Conservation (phyloP, 2,797 vertebrate genomes). For the Chelon auratus region DNA sequence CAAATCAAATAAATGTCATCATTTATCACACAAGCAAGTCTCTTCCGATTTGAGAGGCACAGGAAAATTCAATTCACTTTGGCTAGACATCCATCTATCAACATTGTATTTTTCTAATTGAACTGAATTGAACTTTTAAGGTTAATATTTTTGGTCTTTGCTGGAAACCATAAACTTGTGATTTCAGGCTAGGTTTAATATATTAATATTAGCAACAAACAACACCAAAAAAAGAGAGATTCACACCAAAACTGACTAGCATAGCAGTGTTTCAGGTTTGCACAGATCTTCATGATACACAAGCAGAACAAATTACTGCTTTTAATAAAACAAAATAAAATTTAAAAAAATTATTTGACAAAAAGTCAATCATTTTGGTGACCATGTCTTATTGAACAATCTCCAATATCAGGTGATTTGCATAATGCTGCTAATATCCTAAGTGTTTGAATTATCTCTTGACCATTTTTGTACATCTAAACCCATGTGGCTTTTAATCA, state of each 20-base stretch:
- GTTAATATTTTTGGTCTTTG: conserved; percentile 54
- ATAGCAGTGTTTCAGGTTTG: background rate
- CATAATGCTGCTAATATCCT: no score
- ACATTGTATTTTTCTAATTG: conserved; percentile 60
- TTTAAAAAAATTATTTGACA: no score
- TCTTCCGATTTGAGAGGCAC: conserved; percentile 71
- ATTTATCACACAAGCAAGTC: conserved; percentile 76
- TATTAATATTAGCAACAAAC: conserved; percentile 3
- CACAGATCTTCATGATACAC: no score
- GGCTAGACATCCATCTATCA: conserved; percentile 76
- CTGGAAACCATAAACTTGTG: conserved; percentile 17
- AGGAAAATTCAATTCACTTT: conserved; percentile 74
- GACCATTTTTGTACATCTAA: no score
- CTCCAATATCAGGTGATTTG: no score
- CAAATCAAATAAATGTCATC: conserved; percentile 84
- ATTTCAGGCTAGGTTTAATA: conserved; percentile 5
- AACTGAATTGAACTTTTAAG: conserved; percentile 72
- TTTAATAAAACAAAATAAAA: no score
- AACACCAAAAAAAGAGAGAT: background rate
- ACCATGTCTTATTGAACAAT: no score
- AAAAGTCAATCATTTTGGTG: no score
- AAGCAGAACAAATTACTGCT: background rate
- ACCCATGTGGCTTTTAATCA: no score
- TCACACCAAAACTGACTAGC: background rate
- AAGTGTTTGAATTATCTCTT: no score